Evolutionary conservation across 1,140 invertebrate genomes (phyloP).

Genomic region (Eulimnadia texana): DNA sequence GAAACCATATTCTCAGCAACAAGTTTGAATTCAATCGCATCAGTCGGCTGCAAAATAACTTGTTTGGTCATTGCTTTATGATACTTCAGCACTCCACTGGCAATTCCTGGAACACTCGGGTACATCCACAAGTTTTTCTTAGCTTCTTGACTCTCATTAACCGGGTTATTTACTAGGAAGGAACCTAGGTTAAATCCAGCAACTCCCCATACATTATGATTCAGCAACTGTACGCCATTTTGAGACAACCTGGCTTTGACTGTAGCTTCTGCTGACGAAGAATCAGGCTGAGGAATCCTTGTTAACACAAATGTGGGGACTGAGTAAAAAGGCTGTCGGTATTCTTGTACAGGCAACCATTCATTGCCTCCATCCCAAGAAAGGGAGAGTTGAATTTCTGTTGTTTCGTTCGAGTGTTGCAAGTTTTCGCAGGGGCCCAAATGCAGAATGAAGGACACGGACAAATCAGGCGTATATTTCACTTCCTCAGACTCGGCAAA

Average conservation of each 20-base stretch:
- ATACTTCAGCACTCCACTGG: not conserved
- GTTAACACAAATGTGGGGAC: not conserved
- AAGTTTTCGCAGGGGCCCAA: not conserved
- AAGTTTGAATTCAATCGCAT: not conserved
- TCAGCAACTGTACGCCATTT: not conserved
- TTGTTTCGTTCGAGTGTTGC: not conserved
- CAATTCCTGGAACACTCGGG: not conserved
- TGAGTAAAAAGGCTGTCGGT: not conserved
- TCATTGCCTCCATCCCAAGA: slow-evolving; percentile 1
- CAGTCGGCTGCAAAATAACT: not conserved
- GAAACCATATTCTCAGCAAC: not conserved
- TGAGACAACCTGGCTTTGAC: slow-evolving; percentile 2
- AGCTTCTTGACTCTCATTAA: not conserved
- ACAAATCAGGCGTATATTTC: not conserved
- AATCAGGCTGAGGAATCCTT: not conserved
- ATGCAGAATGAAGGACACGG: slow-evolving; percentile 3
- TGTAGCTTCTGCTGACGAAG: not conserved
- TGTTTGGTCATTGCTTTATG: not conserved
- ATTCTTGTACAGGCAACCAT: not conserved
- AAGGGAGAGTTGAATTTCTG: not conserved
- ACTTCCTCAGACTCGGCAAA: slow-evolving; percentile 7
- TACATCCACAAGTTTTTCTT: slow-evolving; percentile 1
- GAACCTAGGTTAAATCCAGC: not conserved
- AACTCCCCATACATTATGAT: slow-evolving; percentile 1
- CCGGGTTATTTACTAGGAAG: not conserved